Evolutionary conservation across 1,140 invertebrate species (phyloP).

Genomic region (Rhagoletis zephyria): DNA sequence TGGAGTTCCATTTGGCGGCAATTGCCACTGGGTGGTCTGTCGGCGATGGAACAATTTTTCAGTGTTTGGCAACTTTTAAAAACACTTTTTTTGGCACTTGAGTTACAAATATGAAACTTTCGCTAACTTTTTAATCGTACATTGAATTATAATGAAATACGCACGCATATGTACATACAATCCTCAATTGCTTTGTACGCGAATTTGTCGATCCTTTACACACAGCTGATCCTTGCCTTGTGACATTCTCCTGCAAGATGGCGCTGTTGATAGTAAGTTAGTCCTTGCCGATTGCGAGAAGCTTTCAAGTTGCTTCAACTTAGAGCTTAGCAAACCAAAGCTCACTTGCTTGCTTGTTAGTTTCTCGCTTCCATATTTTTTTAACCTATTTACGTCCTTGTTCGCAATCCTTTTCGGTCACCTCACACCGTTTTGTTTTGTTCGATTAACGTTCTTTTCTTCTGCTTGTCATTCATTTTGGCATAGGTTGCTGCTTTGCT

Average conservation of each 20-base stretch:
- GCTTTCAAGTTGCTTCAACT: background rate
- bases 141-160: too few species aligned
- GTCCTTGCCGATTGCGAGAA: background rate
- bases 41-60: background rate
- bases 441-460: background rate
- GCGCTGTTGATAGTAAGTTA: background rate
- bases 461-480: background rate
- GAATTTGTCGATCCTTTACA: too few species aligned
- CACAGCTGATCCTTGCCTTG: background rate
- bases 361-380: too few species aligned
- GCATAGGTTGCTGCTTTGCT: background rate
- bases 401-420: background rate
- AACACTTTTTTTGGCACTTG: too few species aligned
- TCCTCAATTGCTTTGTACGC: too few species aligned
- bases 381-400: too few species aligned
- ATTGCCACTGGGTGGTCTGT: background rate
- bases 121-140: too few species aligned
- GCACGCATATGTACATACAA: too few species aligned
- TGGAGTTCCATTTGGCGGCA: background rate
- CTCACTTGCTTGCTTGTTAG: too few species aligned
- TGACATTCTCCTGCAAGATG: background rate
- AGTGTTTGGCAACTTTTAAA: background rate
- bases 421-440: background rate
- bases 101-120: too few species aligned
- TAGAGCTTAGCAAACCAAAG: too few species aligned